Conservation (phyloP, 2,888 invertebrate genomes). For the Pseudanteris insignis region DNA sequence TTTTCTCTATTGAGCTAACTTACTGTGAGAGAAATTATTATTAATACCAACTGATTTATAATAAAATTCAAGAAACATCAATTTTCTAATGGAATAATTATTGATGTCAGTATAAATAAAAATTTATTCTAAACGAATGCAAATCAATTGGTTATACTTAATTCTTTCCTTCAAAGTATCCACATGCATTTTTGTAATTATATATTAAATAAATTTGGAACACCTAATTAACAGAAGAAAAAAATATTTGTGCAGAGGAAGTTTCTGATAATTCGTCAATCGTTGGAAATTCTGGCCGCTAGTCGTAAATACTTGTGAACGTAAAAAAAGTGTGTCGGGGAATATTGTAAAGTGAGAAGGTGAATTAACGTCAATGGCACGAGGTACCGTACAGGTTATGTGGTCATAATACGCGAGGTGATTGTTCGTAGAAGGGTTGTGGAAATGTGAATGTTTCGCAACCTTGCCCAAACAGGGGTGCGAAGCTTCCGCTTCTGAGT, state of each 20-base stretch:
- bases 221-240: not conserved
- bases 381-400: slow-evolving; percentile 38
- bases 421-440: slow-evolving; percentile 60
- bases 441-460: slow-evolving; percentile 75
- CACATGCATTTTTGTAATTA: no score
- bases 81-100: no score
- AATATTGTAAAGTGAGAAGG: slow-evolving; percentile 10
- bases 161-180: no score
- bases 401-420: slow-evolving; percentile 30
- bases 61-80: not conserved
- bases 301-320: slow-evolving; percentile 9
- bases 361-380: slow-evolving; percentile 33
- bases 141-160: no score
- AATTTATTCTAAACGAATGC: no score
- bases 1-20: no score
- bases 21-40: no score
- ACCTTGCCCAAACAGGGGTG: slow-evolving; percentile 85
- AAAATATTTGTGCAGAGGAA: not conserved
- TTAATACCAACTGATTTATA: no score
- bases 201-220: no score
- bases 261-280: not conserved
- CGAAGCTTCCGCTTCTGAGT: slow-evolving; percentile 80
- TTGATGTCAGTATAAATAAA: no score
- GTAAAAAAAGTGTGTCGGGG: slow-evolving; percentile 24
- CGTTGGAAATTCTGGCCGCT: slow-evolving; percentile 3